These are phyloP conservation scores for Palythoa caribaeorum DNA, from an alignment of 92 coral and sea anemone genomes.

Conservation along the genomic window DNA sequence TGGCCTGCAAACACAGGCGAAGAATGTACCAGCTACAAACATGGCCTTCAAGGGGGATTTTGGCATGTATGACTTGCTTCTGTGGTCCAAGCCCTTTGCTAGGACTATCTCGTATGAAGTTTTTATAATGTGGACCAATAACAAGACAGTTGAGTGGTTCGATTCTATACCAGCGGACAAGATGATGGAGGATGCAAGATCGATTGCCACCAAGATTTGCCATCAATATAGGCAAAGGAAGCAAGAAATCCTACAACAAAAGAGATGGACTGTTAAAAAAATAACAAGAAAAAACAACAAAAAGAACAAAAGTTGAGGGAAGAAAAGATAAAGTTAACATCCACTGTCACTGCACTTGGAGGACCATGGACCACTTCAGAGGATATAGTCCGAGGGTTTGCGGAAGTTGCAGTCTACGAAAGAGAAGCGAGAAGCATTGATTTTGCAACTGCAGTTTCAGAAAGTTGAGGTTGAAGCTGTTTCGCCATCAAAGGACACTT, in stretches of 20 bases:
- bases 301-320: constrained; percentile 38
- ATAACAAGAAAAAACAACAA: constrained; percentile 39
- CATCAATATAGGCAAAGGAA: constrained; percentile 46
- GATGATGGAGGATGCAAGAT: constrained; percentile 43
- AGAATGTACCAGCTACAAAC: constrained; percentile 46
- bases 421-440: constrained; percentile 47
- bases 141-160: constrained; percentile 38
- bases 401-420: constrained; percentile 40
- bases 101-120: constrained; percentile 48
- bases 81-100: constrained; percentile 50
- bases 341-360: constrained; percentile 45
- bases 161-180: constrained; percentile 12
- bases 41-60: constrained; percentile 52
- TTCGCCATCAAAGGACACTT: constrained; percentile 46
- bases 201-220: constrained; percentile 9
- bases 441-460: constrained; percentile 29
- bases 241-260: constrained; percentile 42
- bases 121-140: constrained; percentile 52
- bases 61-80: constrained; percentile 16
- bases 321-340: constrained; percentile 37
- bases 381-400: not conserved
- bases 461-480: constrained; percentile 7
- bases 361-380: constrained; percentile 38
- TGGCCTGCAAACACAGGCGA: constrained; percentile 33
- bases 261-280: constrained; percentile 44